phyloP scores from a whole-genome alignment of 2,888 invertebrate genomes.

The Parascotia fuliginaria region DNA sequence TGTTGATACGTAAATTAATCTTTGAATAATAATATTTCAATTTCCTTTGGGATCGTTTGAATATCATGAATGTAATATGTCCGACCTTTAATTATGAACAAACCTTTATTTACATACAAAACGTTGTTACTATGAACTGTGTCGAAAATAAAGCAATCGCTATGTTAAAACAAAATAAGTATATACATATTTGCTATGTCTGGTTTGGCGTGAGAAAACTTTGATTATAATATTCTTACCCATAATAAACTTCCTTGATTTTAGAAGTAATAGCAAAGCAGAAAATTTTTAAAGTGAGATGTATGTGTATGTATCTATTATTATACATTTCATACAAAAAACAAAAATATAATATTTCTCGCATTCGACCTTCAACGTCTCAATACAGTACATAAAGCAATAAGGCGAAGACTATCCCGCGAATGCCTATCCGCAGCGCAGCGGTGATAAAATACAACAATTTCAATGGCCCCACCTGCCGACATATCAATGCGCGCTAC shows the following conservation, averaged over 20 bases:
- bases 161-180: neutral
- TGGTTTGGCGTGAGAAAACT: too few species aligned
- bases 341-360: slow-evolving; percentile 11
- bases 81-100: slow-evolving; percentile 47
- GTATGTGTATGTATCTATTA: too few species aligned
- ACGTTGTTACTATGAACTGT: slow-evolving; percentile 4
- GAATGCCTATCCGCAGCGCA: slow-evolving; percentile 56
- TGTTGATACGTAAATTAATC: slow-evolving; percentile 11
- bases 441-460: slow-evolving; percentile 81
- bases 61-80: slow-evolving; percentile 42
- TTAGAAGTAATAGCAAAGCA: too few species aligned
- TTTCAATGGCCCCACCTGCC: slow-evolving; percentile 79
- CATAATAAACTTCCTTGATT: too few species aligned
- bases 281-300: too few species aligned
- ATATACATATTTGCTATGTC: too few species aligned
- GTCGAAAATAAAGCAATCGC: neutral
- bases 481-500: slow-evolving; percentile 81
- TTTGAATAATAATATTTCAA: slow-evolving; percentile 18
- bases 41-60: slow-evolving; percentile 9
- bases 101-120: slow-evolving; percentile 62
- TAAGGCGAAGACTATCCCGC: slow-evolving; percentile 56
- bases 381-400: slow-evolving; percentile 52
- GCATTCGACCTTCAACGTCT: slow-evolving; percentile 36
- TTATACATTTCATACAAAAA: neutral
- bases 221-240: too few species aligned